Conservation (phyloP, 2,797 vertebrate species). For the Silurus aristotelis region DNA sequence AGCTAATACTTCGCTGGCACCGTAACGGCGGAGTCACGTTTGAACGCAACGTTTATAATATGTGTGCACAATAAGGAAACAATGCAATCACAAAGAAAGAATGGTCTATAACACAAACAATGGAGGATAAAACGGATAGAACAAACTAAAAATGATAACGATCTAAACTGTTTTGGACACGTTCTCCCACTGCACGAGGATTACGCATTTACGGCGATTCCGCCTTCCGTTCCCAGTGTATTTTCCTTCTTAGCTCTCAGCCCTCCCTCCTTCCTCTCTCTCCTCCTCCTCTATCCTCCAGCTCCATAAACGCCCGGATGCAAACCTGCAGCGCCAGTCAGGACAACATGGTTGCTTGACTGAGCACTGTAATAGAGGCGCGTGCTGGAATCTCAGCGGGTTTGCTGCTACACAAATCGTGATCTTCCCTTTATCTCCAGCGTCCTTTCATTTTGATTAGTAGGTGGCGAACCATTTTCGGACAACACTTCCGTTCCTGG, state of each 20-base stretch:
- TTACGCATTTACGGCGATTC: background rate
- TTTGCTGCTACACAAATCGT: background rate
- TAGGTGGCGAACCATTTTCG: background rate
- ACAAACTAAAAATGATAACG: background rate
- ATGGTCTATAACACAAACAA: background rate
- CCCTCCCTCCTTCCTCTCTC: background rate
- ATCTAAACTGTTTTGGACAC: background rate
- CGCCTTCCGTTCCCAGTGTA: slow-evolving; percentile 6
- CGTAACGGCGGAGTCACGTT: background rate
- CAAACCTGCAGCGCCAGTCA: slow-evolving; percentile 27
- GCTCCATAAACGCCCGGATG: slow-evolving; percentile 56
- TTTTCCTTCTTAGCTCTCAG: background rate
- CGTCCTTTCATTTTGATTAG: background rate
- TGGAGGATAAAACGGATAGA: background rate
- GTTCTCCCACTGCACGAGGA: background rate
- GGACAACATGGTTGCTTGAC: slow-evolving; percentile 59
- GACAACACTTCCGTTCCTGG: background rate
- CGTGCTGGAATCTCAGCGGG: slow-evolving; percentile 55
- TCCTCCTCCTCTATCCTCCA: slow-evolving; percentile 14
- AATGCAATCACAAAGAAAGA: background rate
- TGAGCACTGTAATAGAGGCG: slow-evolving; percentile 12
- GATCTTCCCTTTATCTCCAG: background rate
- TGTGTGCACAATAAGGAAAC: background rate
- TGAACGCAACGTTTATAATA: background rate
- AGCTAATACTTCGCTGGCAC: background rate